Conservation (phyloP, 2,888 invertebrate genomes). For the Frankliniella intonsa region DNA sequence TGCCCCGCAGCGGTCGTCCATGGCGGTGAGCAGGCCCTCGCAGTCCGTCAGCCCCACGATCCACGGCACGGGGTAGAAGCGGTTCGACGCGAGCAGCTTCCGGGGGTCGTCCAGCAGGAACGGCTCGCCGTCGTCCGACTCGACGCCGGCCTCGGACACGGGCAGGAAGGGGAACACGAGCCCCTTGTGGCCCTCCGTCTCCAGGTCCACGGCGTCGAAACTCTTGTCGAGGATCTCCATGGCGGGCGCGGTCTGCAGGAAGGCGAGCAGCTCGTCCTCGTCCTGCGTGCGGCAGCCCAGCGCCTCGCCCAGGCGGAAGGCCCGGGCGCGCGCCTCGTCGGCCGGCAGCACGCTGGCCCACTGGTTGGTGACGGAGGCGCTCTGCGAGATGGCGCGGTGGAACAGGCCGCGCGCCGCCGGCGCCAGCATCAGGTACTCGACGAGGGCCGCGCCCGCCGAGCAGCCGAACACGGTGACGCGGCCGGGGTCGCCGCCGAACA, state of each 20-base stretch:
- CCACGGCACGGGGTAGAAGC: neutral
- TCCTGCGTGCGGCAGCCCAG: constrained; percentile 34
- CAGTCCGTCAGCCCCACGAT: neutral
- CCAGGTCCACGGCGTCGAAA: neutral
- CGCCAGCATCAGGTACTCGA: neutral
- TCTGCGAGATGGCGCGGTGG: constrained; percentile 30
- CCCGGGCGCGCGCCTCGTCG: neutral
- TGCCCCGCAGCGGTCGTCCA: no score
- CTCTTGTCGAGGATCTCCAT: constrained; percentile 29
- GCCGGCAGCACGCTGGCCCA: constrained; percentile 27
- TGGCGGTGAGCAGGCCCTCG: neutral
- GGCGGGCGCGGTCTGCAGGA: constrained; percentile 33
- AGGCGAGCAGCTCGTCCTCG: constrained; percentile 32
- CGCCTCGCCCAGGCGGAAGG: constrained; percentile 33
- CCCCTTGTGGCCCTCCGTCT: neutral
- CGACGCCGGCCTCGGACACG: constrained; percentile 15
- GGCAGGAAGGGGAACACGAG: constrained; percentile 3
- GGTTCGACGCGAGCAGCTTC: neutral
- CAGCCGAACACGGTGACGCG: constrained; percentile 9
- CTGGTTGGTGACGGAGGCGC: constrained; percentile 28
- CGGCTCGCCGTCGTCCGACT: neutral
- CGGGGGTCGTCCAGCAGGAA: neutral
- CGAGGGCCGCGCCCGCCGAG: constrained; percentile 4
- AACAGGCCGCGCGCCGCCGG: constrained; percentile 27
- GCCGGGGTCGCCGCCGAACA: constrained; percentile 11